Evolutionary conservation across 1,140 invertebrate genomes (phyloP).

Genomic region (Ooceraea biroi): DNA sequence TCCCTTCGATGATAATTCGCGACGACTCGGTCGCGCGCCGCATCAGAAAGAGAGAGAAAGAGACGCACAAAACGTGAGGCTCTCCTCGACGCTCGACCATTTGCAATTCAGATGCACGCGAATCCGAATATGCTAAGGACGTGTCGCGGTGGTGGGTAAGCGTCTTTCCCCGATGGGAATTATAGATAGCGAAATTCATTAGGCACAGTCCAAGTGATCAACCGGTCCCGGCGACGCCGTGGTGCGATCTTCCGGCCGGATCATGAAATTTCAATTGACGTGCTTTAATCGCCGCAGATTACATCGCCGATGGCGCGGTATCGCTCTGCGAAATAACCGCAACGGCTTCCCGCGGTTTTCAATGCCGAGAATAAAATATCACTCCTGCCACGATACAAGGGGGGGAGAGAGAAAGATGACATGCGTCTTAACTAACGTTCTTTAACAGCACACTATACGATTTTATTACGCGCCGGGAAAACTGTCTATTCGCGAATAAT

Average conservation of each 20-base stretch:
- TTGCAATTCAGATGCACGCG: slow-evolving; percentile 53
- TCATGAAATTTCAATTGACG: slow-evolving; percentile 55
- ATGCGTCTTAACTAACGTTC: slow-evolving; percentile 16
- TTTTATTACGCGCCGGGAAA: slow-evolving; percentile 1
- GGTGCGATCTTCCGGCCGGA: slow-evolving; percentile 26
- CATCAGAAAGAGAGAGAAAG: background rate
- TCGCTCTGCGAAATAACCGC: too few species aligned
- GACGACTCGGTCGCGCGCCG: slow-evolving; percentile 28
- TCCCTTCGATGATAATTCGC: slow-evolving; percentile 27
- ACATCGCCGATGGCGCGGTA: slow-evolving; percentile 1
- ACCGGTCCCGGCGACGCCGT: background rate
- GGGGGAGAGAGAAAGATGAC: slow-evolving; percentile 13
- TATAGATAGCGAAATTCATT: slow-evolving; percentile 58
- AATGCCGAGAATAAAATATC: background rate
- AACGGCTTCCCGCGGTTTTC: background rate
- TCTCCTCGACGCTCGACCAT: slow-evolving; percentile 26
- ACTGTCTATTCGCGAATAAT: background rate
- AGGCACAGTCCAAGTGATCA: slow-evolving; percentile 39
- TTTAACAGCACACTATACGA: slow-evolving; percentile 3
- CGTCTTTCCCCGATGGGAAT: slow-evolving; percentile 29
- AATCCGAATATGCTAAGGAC: slow-evolving; percentile 47
- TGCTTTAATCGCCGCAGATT: slow-evolving; percentile 28
- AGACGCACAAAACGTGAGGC: background rate
- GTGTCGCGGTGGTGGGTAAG: slow-evolving; percentile 31
- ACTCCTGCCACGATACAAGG: background rate